Conservation (phyloP, 2,888 invertebrate genomes). For the Tineola bisselliella region DNA sequence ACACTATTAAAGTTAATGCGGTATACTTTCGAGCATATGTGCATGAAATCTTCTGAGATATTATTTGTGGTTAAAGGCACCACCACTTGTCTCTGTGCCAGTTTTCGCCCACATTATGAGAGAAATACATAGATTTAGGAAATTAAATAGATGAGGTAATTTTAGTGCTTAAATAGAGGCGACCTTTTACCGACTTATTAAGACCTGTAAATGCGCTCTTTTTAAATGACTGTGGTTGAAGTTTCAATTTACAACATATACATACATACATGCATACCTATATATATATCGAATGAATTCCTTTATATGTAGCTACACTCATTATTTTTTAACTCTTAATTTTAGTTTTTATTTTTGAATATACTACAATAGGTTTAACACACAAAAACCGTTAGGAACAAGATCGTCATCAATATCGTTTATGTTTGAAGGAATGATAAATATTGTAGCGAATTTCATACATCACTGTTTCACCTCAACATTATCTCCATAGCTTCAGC, state of each 20-base stretch:
- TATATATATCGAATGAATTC: too few species aligned
- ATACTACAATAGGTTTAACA: too few species aligned
- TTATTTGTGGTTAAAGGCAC: not conserved
- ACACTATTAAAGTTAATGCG: not conserved
- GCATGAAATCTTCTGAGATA: not conserved
- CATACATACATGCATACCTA: too few species aligned
- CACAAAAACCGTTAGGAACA: too few species aligned
- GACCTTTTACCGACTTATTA: too few species aligned
- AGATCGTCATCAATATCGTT: too few species aligned
- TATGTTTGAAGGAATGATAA: too few species aligned
- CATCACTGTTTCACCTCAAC: not conserved
- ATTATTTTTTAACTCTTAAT: too few species aligned
- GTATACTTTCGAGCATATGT: not conserved
- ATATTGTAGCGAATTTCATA: not conserved
- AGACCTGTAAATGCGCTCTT: too few species aligned
- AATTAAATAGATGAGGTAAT: not conserved
- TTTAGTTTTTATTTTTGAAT: too few species aligned
- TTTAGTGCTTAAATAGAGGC: too few species aligned
- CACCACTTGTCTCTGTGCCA: constrained; percentile 1
- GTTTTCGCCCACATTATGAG: constrained; percentile 3
- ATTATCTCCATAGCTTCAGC: not conserved
- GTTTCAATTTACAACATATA: too few species aligned
- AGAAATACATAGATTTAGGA: not conserved
- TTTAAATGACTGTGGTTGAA: not conserved
- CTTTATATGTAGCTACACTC: not conserved